Conservation (phyloP, 2,113 vertebrate species). For the Dicerorhinus sumatrensis region DNA sequence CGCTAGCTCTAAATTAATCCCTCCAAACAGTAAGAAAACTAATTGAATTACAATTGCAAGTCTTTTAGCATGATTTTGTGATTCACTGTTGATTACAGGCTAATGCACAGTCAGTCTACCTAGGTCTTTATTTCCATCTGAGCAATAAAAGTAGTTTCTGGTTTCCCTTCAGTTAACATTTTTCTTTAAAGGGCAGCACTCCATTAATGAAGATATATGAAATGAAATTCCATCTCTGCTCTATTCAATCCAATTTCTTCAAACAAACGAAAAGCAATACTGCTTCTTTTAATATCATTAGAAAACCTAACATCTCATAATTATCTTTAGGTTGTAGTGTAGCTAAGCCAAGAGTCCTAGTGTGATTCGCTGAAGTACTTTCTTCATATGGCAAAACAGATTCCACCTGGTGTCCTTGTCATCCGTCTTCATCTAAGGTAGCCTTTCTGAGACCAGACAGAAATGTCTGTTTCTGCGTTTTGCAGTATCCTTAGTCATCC, state of each 20-base stretch:
- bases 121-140: conserved; percentile 63
- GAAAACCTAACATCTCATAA: conserved; percentile 58
- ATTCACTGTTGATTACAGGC: conserved; percentile 79
- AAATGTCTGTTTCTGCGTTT: conserved; percentile 1
- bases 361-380: conserved; percentile 7
- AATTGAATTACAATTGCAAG: conserved; percentile 78
- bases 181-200: conserved; percentile 76
- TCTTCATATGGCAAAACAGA: neutral
- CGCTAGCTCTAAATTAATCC: conserved; percentile 70
- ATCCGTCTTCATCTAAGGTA: neutral
- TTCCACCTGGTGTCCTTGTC: neutral
- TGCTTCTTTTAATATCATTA: conserved; percentile 81
- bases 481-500: neutral
- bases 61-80: conserved; percentile 71
- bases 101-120: conserved; percentile 79
- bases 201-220: conserved; percentile 84
- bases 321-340: conserved; percentile 45
- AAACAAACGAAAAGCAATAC: conserved; percentile 83
- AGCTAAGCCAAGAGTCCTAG: neutral
- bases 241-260: conserved; percentile 81
- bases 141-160: conserved; percentile 80
- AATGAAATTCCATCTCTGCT: conserved; percentile 82
- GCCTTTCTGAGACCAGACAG: neutral
- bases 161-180: conserved; percentile 81
- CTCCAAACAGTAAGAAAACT: conserved; percentile 56